These are phyloP conservation scores for Trichonephila inaurata DNA, from an alignment of 1,140 invertebrate species.

Conservation along the genomic window DNA sequence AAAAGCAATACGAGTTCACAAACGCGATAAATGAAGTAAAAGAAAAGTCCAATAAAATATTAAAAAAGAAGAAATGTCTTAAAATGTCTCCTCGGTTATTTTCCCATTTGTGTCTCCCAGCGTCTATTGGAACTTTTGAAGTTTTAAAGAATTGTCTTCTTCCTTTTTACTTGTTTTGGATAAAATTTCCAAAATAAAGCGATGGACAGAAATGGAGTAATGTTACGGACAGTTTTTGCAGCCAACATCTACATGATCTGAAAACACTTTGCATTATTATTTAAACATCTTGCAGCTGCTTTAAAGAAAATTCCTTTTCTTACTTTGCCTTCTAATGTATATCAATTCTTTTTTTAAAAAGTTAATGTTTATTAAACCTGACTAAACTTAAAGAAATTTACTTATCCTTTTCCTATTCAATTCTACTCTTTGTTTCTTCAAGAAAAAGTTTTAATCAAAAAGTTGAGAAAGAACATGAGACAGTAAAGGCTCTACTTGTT, in stretches of 20 bases:
- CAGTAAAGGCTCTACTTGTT: background rate
- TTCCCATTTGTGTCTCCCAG: conserved; percentile 1
- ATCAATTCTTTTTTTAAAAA: background rate
- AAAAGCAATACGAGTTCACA: conserved; percentile 23
- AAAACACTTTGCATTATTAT: conserved; percentile 12
- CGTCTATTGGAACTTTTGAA: conserved; percentile 19
- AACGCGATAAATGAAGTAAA: conserved; percentile 41
- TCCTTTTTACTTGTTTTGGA: background rate
- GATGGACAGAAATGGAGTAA: background rate
- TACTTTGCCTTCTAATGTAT: background rate
- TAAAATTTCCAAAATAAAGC: conserved; percentile 22
- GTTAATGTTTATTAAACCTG: conserved; percentile 23
- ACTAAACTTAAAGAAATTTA: background rate
- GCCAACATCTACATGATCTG: background rate
- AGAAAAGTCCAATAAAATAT: conserved; percentile 51
- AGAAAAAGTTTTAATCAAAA: background rate
- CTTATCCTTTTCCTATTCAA: background rate
- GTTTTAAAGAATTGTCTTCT: conserved; percentile 29
- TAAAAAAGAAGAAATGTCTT: conserved; percentile 1
- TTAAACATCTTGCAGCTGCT: conserved; percentile 8
- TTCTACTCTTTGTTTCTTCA: background rate
- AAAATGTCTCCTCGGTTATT: conserved; percentile 53
- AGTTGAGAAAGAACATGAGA: background rate
- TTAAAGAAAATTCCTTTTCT: conserved; percentile 9
- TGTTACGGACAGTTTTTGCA: background rate